These are phyloP conservation scores for Merodon equestris DNA, from an alignment of 2,888 invertebrate species.

Conservation along the genomic window DNA sequence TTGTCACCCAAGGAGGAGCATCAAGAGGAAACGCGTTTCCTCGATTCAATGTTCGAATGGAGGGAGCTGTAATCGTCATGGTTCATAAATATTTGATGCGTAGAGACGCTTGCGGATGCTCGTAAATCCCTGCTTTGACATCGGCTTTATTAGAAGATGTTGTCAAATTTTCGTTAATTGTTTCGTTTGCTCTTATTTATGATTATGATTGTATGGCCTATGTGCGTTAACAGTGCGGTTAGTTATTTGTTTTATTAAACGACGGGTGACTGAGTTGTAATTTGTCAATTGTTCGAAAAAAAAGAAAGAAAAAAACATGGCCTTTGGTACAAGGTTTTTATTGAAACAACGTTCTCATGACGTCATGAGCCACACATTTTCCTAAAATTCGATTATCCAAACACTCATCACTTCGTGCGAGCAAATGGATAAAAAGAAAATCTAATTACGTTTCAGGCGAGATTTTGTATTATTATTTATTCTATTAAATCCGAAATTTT, in stretches of 20 bases:
- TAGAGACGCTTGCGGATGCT: slow-evolving; percentile 62
- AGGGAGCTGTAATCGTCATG: slow-evolving; percentile 48
- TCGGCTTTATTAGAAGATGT: slow-evolving; percentile 65
- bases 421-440: neutral
- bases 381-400: neutral
- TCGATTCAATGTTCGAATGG: slow-evolving; percentile 2
- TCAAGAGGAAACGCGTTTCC: slow-evolving; percentile 48
- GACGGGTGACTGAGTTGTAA: slow-evolving; percentile 62
- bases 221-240: slow-evolving; percentile 58
- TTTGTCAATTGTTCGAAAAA: slow-evolving; percentile 45
- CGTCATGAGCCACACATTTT: neutral
- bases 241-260: slow-evolving; percentile 64
- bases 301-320: too few species aligned
- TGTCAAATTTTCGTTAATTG: slow-evolving; percentile 69
- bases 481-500: slow-evolving; percentile 46
- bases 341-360: neutral
- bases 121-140: slow-evolving; percentile 62
- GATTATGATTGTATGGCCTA: slow-evolving; percentile 42
- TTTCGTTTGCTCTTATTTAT: slow-evolving; percentile 62
- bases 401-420: slow-evolving; percentile 2
- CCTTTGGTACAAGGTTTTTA: neutral
- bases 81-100: slow-evolving; percentile 62
- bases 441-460: slow-evolving; percentile 38
- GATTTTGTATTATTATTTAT: slow-evolving; percentile 42
- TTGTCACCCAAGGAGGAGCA: neutral